These are phyloP conservation scores for Conopomorpha cramerella DNA, from an alignment of 1,140 invertebrate species.

Conservation along the genomic window DNA sequence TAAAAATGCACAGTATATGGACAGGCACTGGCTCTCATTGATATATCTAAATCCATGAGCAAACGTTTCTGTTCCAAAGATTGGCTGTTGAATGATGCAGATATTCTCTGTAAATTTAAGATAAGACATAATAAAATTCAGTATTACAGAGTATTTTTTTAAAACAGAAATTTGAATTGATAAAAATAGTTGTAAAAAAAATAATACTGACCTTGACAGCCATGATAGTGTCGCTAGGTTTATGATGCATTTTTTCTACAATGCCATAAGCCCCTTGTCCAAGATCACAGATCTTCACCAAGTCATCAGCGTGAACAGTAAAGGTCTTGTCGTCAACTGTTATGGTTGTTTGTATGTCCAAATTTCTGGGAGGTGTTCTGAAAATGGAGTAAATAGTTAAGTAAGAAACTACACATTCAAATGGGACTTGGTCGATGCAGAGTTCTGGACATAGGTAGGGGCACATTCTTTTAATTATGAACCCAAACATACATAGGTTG, in stretches of 20 bases:
- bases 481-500: neutral
- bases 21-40: conserved; percentile 93
- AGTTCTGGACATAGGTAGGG: neutral
- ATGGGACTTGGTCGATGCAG: neutral
- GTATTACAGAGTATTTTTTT: neutral
- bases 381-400: conserved; percentile 10
- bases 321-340: conserved; percentile 85
- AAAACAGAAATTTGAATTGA: no score
- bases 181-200: no score
- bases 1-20: conserved; percentile 97
- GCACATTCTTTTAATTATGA: no score
- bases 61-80: conserved; percentile 84
- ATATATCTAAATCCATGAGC: conserved; percentile 95
- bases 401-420: neutral
- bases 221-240: conserved; percentile 86
- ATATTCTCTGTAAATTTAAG: conserved; percentile 76
- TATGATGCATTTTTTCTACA: conserved; percentile 95
- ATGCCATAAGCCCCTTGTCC: conserved; percentile 95
- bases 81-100: conserved; percentile 88
- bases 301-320: conserved; percentile 89
- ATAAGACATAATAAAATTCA: neutral
- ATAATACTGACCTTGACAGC: conserved; percentile 83
- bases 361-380: conserved; percentile 78
- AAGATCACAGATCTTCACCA: conserved; percentile 85
- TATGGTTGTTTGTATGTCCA: conserved; percentile 85